Base-by-base conservation (phyloP, 2,888 invertebrate species). In the Agriopis marginaria region DNA sequence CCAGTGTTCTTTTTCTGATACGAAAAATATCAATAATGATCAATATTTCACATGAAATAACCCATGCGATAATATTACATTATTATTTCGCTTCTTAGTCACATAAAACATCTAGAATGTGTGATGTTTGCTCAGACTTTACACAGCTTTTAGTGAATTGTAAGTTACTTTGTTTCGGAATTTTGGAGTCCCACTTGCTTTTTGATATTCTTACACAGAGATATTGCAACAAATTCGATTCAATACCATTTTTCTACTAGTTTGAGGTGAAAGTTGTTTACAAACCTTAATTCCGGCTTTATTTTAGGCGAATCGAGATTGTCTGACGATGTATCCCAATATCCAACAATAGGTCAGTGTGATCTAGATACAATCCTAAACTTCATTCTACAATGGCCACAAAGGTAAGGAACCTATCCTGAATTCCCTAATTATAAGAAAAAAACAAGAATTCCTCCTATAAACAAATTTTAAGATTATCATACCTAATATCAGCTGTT, bases 71-170 rank as follows among this genome's bases (percentile, higher is more conserved):
- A 86, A 88, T 91, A 90, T 89, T 89, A 81, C 85, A 86, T 85
- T 89, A 92, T 90, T 92, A 91, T 89, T 89, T 89, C 88, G 87
- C 86, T 81, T 75, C 79, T 79, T 82, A 81, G 86, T 84, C 73
- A 86, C 79, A 71, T 82, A 93, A 92, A 94, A 97, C 97, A 72
- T 82, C 83, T 86, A 94, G 88, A 91, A 94, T 94, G 98, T 98
- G 98, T 96, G 98, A 98, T 96, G 97, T 97, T 95, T 98, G 98
- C 95, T 97, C 97, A 89, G 98, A 98, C 95, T 97, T 98, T 95
- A 96, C 98, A 94, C 97, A 97, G 95, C 96, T 98, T 93, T 96
- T 98, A 91, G 96, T 97, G 80, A 93, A 94, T 91, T 95, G 94
- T 95, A 92, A 94, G 94, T 91, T 88, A 90, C 92, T 88, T 92